These are phyloP conservation scores for Diadromus collaris DNA, from an alignment of 2,888 invertebrate species.

Conservation along the genomic window DNA sequence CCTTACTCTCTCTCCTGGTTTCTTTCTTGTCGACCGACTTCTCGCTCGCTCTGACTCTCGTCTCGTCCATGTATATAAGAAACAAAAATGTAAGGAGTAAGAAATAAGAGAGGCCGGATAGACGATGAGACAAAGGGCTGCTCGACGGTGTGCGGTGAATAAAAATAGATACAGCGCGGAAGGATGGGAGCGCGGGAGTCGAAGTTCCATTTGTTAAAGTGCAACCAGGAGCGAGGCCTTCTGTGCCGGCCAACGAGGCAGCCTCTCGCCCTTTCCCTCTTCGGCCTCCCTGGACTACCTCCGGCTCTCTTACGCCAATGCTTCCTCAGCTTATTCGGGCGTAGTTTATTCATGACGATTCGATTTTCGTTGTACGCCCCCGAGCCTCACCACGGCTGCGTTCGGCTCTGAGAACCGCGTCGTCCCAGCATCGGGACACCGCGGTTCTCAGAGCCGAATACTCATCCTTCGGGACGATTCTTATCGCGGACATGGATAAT, in stretches of 20 bases:
- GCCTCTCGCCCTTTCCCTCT: constrained; percentile 36
- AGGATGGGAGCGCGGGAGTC: constrained; percentile 20
- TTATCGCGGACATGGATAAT: not conserved
- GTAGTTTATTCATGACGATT: constrained; percentile 60
- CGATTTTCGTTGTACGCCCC: constrained; percentile 55
- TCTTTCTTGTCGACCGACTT: constrained; percentile 29
- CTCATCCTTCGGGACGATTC: constrained; percentile 5
- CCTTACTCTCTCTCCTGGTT: constrained; percentile 44
- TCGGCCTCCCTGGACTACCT: constrained; percentile 41
- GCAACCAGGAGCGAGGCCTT: constrained; percentile 44
- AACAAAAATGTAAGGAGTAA: constrained; percentile 36
- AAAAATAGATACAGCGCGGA: constrained; percentile 51
- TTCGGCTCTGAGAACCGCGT: constrained; percentile 2
- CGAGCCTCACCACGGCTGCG: constrained; percentile 1
- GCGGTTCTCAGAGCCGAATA: too few relatives aligned
- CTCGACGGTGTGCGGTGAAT: constrained; percentile 50
- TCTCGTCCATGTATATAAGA: constrained; percentile 30
- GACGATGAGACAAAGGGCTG: constrained; percentile 56
- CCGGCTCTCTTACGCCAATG: not conserved
- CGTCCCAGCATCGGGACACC: constrained; percentile 11
- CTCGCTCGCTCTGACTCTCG: constrained; percentile 19
- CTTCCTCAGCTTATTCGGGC: constrained; percentile 53
- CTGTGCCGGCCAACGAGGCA: constrained; percentile 48
- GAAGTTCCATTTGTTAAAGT: constrained; percentile 61
- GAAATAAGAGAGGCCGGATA: constrained; percentile 38